Conservation (phyloP, 1,140 invertebrate species). For the Megathymus violae region DNA sequence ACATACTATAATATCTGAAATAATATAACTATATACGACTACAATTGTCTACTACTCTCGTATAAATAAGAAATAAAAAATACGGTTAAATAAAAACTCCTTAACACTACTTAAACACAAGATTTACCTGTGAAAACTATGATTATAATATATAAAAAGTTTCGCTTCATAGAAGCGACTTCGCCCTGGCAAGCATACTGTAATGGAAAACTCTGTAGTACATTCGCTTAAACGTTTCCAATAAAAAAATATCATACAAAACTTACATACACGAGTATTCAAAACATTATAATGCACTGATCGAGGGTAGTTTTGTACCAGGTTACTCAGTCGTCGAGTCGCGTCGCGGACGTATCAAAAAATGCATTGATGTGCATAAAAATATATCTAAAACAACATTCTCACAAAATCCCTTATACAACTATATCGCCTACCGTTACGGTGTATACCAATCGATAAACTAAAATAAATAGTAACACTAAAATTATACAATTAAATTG, state of each 20-base stretch:
- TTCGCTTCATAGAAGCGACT: constrained; percentile 79
- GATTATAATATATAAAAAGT: constrained; percentile 44
- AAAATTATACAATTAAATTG: constrained; percentile 47
- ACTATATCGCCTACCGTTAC: constrained; percentile 25
- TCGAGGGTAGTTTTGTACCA: constrained; percentile 76
- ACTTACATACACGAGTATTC: constrained; percentile 70
- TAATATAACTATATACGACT: constrained; percentile 67
- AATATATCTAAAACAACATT: constrained; percentile 61
- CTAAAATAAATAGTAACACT: constrained; percentile 71
- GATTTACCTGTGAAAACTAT: constrained; percentile 38
- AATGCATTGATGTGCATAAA: constrained; percentile 79
- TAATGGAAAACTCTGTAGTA: constrained; percentile 61
- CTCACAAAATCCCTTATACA: constrained; percentile 57
- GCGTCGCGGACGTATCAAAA: constrained; percentile 56
- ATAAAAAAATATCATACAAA: constrained; percentile 75
- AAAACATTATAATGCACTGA: constrained; percentile 74
- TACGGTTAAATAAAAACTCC: constrained; percentile 63
- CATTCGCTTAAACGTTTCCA: constrained; percentile 58
- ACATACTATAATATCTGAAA: constrained; percentile 50
- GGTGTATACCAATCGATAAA: constrained; percentile 48
- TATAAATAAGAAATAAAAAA: constrained; percentile 65
- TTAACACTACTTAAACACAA: constrained; percentile 58
- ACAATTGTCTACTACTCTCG: constrained; percentile 70
- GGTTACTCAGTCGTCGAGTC: constrained; percentile 64
- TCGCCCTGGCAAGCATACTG: constrained; percentile 62